Conservation (phyloP, 2,113 vertebrate genomes). For the Myrmecophaga tridactyla region DNA sequence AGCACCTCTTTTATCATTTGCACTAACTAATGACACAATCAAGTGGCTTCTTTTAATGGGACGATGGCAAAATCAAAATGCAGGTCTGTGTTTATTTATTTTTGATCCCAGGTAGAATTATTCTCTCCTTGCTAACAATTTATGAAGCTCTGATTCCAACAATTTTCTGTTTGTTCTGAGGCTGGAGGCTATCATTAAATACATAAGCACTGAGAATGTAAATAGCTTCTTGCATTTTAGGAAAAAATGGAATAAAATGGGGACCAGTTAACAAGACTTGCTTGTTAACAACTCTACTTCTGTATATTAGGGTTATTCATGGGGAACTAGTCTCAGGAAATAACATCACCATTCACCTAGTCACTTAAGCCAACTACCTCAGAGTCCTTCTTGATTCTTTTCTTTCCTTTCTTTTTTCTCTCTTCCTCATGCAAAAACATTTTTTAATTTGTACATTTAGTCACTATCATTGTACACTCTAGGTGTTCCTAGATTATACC, state of each 20-base stretch:
- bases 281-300: no score
- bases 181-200: not conserved
- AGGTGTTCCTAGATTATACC: no score
- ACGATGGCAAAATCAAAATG: slow-evolving; percentile 32
- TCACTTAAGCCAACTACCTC: not conserved
- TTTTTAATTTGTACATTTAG: no score
- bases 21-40: not conserved
- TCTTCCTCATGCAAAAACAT: no score
- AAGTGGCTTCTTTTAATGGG: not conserved
- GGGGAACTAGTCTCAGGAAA: not conserved
- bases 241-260: not conserved
- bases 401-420: no score
- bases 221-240: not conserved
- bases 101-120: not conserved
- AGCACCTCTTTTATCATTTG: not conserved
- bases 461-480: no score
- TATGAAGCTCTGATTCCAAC: not conserved
- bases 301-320: not conserved
- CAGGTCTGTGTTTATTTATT: not conserved
- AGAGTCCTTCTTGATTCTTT: not conserved
- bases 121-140: slow-evolving; percentile 42
- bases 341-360: not conserved
- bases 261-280: not conserved
- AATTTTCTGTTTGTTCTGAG: slow-evolving; percentile 45
- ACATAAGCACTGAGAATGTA: not conserved